These are phyloP conservation scores for Limnephilus rhombicus DNA, from an alignment of 2,888 invertebrate genomes.

Conservation along the genomic window DNA sequence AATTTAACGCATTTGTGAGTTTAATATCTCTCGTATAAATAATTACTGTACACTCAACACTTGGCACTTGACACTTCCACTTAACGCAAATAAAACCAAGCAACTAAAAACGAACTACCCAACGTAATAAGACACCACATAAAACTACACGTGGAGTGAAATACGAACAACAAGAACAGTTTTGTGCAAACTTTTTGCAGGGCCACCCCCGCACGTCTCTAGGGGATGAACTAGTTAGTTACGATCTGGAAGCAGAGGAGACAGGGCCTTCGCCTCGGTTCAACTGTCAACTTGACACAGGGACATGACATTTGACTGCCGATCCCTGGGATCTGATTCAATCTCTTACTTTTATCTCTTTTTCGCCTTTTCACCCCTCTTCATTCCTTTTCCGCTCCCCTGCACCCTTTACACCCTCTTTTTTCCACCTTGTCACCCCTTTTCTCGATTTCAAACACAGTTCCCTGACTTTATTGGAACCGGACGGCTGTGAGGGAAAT, in stretches of 20 bases:
- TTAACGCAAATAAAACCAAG: background rate
- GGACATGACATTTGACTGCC: slow-evolving; percentile 25
- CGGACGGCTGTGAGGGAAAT: background rate
- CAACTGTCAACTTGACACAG: slow-evolving; percentile 26
- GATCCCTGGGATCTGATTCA: slow-evolving; percentile 24
- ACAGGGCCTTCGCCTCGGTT: background rate
- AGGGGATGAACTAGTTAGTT: background rate
- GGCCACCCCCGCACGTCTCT: background rate
- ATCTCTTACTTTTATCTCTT: slow-evolving; percentile 11
- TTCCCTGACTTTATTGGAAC: background rate
- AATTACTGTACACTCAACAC: background rate
- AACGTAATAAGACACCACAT: background rate
- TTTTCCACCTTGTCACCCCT: background rate
- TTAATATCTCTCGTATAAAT: no score
- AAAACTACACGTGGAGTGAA: background rate
- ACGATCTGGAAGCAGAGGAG: background rate
- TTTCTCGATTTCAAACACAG: background rate
- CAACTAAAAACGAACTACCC: background rate
- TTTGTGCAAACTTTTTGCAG: background rate
- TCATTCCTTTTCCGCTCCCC: background rate
- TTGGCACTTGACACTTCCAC: background rate
- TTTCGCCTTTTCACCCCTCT: background rate
- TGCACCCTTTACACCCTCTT: background rate
- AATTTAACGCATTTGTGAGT: no score
- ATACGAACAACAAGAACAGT: background rate